These are phyloP conservation scores for Sternotherus odoratus DNA, from an alignment of 2,797 vertebrate species.

Conservation along the genomic window DNA sequence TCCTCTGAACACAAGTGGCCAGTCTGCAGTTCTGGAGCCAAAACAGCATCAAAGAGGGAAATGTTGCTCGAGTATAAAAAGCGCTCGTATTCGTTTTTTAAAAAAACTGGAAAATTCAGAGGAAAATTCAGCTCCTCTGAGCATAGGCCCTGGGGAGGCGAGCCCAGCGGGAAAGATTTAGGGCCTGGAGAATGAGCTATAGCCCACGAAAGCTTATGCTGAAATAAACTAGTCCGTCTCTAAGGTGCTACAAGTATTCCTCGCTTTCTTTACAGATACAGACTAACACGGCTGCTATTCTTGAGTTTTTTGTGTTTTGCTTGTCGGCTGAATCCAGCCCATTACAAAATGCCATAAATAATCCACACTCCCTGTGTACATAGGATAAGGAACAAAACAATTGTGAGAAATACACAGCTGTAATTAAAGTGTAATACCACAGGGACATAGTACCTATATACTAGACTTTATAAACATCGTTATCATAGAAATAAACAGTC, in stretches of 20 bases:
- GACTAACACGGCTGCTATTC: too few species aligned
- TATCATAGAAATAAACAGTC: constrained; percentile 12
- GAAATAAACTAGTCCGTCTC: too few species aligned
- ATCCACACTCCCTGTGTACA: accelerated
- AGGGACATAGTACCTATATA: background rate
- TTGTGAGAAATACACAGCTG: background rate
- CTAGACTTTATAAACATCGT: background rate
- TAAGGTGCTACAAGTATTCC: too few species aligned
- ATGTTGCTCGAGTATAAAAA: accelerated
- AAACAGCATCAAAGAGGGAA: background rate
- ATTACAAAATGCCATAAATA: background rate
- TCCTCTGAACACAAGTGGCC: background rate
- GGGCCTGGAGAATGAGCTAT: accelerated
- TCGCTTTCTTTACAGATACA: too few species aligned
- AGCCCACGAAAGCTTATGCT: too few species aligned
- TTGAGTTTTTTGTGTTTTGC: accelerated
- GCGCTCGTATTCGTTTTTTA: background rate
- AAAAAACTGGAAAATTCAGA: background rate
- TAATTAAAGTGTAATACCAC: constrained; percentile 28
- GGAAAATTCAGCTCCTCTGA: background rate
- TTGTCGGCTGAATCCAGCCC: background rate
- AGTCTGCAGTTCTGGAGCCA: accelerated
- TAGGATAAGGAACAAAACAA: constrained; percentile 16
- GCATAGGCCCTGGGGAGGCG: background rate
- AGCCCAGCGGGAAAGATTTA: background rate